Conservation (phyloP, 2,888 invertebrate species). For the Formica aserva region DNA sequence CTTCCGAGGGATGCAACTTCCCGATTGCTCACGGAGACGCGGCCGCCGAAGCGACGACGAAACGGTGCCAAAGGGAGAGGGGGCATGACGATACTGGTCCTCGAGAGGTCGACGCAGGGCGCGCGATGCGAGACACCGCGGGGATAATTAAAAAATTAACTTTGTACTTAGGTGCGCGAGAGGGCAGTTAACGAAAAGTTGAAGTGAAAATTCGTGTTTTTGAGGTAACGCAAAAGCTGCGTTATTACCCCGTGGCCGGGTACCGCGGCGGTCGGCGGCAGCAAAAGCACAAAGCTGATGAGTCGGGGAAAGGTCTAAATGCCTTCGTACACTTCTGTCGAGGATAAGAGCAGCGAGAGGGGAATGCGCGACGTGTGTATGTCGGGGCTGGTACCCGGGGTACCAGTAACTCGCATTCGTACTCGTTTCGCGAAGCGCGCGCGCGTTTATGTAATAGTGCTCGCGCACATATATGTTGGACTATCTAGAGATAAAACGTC, state of each 20-base stretch:
- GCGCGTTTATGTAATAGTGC: constrained; percentile 62
- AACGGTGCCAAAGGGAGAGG: constrained; percentile 7
- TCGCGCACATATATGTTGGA: constrained; percentile 58
- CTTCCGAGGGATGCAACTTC: constrained; percentile 62
- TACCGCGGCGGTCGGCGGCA: constrained; percentile 68
- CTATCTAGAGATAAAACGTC: constrained; percentile 18
- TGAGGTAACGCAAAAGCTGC: constrained; percentile 80
- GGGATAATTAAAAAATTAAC: constrained; percentile 83
- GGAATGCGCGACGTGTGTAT: constrained; percentile 58
- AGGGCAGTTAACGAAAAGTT: constrained; percentile 84
- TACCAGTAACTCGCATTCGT: constrained; percentile 78
- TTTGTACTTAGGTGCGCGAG: constrained; percentile 82
- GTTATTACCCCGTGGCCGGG: constrained; percentile 79
- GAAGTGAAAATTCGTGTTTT: constrained; percentile 86
- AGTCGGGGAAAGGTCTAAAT: constrained; percentile 85
- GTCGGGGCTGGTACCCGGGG: constrained; percentile 71
- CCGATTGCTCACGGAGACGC: constrained; percentile 67
- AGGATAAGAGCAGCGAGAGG: constrained; percentile 64
- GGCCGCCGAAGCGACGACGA: constrained; percentile 46
- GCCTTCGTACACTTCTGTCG: constrained; percentile 78
- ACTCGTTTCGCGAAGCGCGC: constrained; percentile 72
- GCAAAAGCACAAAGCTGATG: constrained; percentile 85
- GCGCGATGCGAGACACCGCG: constrained; percentile 68
- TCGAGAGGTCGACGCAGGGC: constrained; percentile 43
- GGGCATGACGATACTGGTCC: constrained; percentile 4